A percentile compares a stretch with the other conserved stretches of the same genome.
Conservation (phyloP, 2,113 vertebrate species). For the Pterocles gutturalis region DNA sequence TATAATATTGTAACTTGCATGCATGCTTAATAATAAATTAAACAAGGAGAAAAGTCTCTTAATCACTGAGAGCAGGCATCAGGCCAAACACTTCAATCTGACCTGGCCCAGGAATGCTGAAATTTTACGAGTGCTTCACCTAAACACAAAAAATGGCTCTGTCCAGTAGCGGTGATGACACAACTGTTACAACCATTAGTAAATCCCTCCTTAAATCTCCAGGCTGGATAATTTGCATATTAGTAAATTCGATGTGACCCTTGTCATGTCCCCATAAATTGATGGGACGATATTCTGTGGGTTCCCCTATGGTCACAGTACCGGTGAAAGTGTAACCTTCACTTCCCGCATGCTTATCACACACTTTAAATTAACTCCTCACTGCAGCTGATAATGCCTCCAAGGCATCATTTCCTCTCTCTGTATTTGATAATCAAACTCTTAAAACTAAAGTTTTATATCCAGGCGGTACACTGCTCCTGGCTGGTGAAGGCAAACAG, state of each 20-base stretch:
- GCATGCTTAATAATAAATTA: background rate
- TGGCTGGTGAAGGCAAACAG: background rate
- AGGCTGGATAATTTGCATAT: background rate
- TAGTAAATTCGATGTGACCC: background rate
- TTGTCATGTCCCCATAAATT: background rate
- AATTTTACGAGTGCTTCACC: background rate
- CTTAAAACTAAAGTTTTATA: background rate
- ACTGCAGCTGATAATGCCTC: background rate
- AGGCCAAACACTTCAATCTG: background rate
- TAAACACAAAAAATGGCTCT: background rate
- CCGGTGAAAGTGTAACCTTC: background rate
- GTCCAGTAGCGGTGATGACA: accelerated
- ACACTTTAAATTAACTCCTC: background rate
- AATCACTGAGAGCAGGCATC: background rate
- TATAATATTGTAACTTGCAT: background rate
- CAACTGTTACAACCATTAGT: background rate
- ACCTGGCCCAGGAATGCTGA: background rate
- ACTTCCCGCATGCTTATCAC: background rate
- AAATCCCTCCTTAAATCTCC: background rate
- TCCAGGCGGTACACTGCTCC: background rate
- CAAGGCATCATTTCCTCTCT: background rate
- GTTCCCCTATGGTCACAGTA: background rate
- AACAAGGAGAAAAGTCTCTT: background rate
- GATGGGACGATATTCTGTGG: accelerated
- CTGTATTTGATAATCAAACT: background rate